Conservation (phyloP, 2,113 vertebrate genomes). For the Callospermophilus lateralis region DNA sequence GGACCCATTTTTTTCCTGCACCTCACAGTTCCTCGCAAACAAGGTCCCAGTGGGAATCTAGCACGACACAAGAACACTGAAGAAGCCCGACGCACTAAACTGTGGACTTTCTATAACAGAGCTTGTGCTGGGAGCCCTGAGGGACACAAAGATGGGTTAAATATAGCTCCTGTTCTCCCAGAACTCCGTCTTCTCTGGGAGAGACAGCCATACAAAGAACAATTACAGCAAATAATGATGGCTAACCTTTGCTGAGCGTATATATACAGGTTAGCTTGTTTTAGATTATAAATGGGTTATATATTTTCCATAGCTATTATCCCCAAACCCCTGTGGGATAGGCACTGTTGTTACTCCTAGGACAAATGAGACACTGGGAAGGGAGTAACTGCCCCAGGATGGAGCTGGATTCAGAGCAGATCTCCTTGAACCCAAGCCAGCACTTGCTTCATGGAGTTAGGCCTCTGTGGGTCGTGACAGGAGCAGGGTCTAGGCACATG, state of each 20-base stretch:
- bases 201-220: not conserved
- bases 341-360: not conserved
- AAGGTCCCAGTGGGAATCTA: not conserved
- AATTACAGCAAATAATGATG: not conserved
- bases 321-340: not conserved
- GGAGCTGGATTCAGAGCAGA: not conserved
- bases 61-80: accelerated
- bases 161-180: not conserved
- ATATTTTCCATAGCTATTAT: not conserved
- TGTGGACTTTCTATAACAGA: not conserved
- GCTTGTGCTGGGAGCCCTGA: not conserved
- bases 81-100: not conserved
- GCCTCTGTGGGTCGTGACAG: not conserved
- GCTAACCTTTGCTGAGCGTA: not conserved
- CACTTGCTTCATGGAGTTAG: not conserved
- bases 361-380: not conserved
- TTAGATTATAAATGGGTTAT: not conserved
- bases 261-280: not conserved
- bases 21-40: not conserved
- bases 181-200: not conserved
- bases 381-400: not conserved
- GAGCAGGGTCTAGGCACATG: not conserved
- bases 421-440: not conserved
- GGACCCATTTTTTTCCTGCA: not conserved
- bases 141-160: not conserved